A percentile compares a stretch with the other conserved stretches of the same genome.
Evolutionary conservation across 2,113 vertebrate genomes (phyloP).

Genomic region (Neotoma lepida): DNA sequence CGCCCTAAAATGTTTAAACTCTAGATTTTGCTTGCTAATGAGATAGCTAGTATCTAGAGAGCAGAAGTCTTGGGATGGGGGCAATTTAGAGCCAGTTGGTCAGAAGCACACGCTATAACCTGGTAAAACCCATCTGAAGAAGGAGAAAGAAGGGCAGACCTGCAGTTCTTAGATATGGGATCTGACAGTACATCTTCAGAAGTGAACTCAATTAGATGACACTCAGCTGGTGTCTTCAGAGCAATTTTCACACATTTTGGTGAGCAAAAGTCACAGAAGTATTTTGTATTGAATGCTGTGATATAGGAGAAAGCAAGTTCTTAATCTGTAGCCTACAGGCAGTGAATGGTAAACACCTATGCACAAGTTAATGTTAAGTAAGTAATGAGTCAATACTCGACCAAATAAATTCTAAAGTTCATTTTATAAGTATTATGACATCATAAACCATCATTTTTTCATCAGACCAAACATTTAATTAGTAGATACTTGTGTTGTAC

Average conservation of each 20-base stretch:
- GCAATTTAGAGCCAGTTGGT: background rate
- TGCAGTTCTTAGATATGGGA: background rate
- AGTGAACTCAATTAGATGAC: background rate
- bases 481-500: background rate
- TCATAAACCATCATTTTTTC: constrained; percentile 13
- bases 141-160: background rate
- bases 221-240: background rate
- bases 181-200: background rate
- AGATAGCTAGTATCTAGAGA: background rate
- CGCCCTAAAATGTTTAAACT: background rate
- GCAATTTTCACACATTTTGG: background rate
- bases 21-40: background rate
- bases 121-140: background rate
- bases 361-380: background rate
- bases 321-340: background rate
- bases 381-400: background rate
- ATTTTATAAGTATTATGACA: background rate
- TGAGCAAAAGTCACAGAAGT: background rate
- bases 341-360: background rate
- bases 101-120: background rate
- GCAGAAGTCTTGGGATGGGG: background rate
- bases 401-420: constrained; percentile 3
- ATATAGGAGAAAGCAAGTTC: background rate
- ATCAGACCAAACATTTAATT: background rate
- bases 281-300: background rate